Conservation (phyloP, 2,797 vertebrate genomes). For the Gymnocypris eckloni region DNA sequence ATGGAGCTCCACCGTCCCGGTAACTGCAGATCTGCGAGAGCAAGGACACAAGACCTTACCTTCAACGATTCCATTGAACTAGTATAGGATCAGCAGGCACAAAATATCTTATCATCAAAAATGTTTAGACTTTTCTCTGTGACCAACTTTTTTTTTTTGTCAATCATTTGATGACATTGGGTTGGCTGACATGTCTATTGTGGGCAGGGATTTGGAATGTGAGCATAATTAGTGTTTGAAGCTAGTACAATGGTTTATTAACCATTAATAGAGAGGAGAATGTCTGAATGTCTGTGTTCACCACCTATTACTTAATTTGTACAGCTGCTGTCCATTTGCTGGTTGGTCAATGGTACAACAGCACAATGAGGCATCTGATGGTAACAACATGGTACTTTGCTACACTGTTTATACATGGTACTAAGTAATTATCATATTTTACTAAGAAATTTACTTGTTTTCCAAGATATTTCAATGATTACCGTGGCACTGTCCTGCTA, state of each 20-base stretch:
- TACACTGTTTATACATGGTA: neutral
- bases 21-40: neutral
- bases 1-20: neutral
- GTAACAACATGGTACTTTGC: neutral
- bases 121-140: neutral
- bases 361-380: neutral
- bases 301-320: neutral
- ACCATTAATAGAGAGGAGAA: neutral
- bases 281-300: neutral
- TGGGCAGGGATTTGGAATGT: neutral
- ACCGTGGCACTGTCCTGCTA: neutral
- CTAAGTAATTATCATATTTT: neutral
- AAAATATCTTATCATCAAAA: neutral
- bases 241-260: neutral
- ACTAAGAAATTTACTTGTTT: neutral
- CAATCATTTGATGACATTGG: constrained; percentile 5
- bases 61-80: neutral
- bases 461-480: neutral
- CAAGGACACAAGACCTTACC: neutral
- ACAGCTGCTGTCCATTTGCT: neutral
- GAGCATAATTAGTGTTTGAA: neutral
- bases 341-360: neutral
- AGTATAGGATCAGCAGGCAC: neutral
- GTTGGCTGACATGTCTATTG: neutral
- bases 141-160: neutral